Evolutionary conservation across 2,888 invertebrate species (phyloP).

Genomic region (Lepidocyrtoides sp.): DNA sequence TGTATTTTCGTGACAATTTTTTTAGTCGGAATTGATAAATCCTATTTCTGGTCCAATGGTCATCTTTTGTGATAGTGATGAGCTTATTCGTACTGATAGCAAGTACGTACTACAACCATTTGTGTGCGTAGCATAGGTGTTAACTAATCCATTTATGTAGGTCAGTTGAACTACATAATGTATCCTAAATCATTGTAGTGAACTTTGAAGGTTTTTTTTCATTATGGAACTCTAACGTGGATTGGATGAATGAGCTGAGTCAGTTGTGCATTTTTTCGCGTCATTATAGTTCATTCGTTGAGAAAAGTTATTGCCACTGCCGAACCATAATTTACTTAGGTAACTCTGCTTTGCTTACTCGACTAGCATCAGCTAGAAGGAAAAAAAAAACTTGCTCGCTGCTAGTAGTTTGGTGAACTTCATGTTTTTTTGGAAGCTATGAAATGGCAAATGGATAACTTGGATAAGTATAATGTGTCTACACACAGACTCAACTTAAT

Average conservation of each 20-base stretch:
- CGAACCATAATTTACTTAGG: neutral
- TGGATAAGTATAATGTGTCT: neutral
- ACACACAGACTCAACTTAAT: neutral
- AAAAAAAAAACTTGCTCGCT: neutral
- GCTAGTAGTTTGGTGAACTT: conserved; percentile 53
- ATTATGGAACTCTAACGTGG: neutral
- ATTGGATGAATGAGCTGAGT: conserved; percentile 30
- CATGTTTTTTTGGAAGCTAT: conserved; percentile 2
- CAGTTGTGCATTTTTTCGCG: neutral
- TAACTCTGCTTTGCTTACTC: conserved; percentile 5
- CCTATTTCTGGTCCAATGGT: neutral
- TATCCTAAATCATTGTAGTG: neutral
- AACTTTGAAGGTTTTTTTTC: neutral
- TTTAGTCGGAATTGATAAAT: conserved; percentile 18
- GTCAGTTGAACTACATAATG: conserved; percentile 8
- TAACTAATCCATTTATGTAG: conserved; percentile 20
- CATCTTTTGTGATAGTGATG: neutral
- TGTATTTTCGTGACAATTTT: neutral
- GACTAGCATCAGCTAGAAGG: neutral
- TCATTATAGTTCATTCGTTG: neutral
- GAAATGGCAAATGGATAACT: conserved; percentile 4
- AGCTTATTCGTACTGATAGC: neutral
- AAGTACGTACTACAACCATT: no score
- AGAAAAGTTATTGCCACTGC: conserved; percentile 14
- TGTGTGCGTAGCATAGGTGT: neutral